Evolutionary conservation across 2,888 invertebrate species (phyloP), one percentile per base, ranked within the genome.

Genomic region (Xiphydria camelus): DNA sequence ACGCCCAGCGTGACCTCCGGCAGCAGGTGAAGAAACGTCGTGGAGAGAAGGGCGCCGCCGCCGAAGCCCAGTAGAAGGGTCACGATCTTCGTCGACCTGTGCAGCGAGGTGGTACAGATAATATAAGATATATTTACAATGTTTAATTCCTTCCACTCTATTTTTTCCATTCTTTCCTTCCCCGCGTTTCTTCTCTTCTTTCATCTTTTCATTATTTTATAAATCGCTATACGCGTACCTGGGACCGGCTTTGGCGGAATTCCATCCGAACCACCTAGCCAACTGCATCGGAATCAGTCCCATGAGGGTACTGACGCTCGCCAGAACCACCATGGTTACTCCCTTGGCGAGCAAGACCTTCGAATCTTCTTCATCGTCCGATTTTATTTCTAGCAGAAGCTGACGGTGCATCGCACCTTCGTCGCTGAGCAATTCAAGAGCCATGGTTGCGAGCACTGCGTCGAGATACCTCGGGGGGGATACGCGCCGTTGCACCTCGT

Each of bases 21-120:
- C 42, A 91, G 76, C 60, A 92, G 77, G 64, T 92, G 91, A 55
- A 90, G 75, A 66, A 92, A 90, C 3, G 90, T 90, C 2, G 91
- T 91, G 51, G 87, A 85, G 25, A 92, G 76, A 12, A 92, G 77
- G 0, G 91, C 91, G 6, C 91, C 91, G n/a, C 91, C 91, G 10
- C 91, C 91, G 55, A 91, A 87, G n/a, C 88, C 86, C 15, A 91
- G 77, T 17, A 89, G 73, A 12, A 85, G 76, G 62, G 83, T 79
- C 19, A 87, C 83, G 14, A 81, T 61, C 9, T 57, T 66, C 32
- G 47, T 60, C 1, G 73, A 71, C 45, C 74, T 73, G 51, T 6
- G 41, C 12, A 9, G 19, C 18, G 4, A 29, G n/a, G n/a, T n/a
- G n/a, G n/a, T n/a, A n/a, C n/a, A n/a, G n/a, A n/a, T n/a, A n/a